phyloP scores from a whole-genome alignment of 1,140 invertebrate genomes.

The Pseudomyrmex dendroicus region DNA sequence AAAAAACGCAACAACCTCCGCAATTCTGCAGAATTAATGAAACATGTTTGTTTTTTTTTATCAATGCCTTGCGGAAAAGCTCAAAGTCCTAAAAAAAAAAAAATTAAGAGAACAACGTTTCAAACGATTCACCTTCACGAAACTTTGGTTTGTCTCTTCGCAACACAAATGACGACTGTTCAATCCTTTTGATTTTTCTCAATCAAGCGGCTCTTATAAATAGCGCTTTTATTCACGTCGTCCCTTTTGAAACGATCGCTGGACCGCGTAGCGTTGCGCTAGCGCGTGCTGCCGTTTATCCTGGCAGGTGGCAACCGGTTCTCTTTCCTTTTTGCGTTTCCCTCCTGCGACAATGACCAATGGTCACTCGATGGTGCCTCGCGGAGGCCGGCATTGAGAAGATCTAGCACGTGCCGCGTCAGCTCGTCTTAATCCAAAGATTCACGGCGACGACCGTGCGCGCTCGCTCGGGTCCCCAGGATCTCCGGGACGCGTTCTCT shows the following conservation, averaged over 20 bases:
- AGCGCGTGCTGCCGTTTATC: conserved; percentile 68
- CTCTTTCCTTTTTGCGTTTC: conserved; percentile 72
- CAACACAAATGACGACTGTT: neutral
- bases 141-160: neutral
- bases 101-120: too few species aligned
- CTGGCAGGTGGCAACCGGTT: conserved; percentile 76
- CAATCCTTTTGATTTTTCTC: conserved; percentile 19
- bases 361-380: conserved; percentile 74
- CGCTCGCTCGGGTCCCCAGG: conserved; percentile 33
- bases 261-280: conserved; percentile 63
- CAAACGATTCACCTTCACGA: neutral
- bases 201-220: conserved; percentile 33
- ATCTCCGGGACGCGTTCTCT: conserved; percentile 45
- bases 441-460: conserved; percentile 60
- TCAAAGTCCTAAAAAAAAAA: too few species aligned
- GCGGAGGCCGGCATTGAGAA: conserved; percentile 66
- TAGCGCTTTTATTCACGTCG: conserved; percentile 59
- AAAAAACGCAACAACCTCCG: too few species aligned
- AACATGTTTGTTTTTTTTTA: too few species aligned
- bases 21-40: too few species aligned
- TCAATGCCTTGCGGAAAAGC: too few species aligned
- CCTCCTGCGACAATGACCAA: conserved; percentile 75
- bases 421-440: conserved; percentile 77
- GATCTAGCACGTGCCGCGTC: conserved; percentile 74
- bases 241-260: conserved; percentile 66